Evolutionary conservation across 2,888 invertebrate genomes (phyloP), one percentile per base, ranked within the genome.

Genomic region (Acleris emargana): DNA sequence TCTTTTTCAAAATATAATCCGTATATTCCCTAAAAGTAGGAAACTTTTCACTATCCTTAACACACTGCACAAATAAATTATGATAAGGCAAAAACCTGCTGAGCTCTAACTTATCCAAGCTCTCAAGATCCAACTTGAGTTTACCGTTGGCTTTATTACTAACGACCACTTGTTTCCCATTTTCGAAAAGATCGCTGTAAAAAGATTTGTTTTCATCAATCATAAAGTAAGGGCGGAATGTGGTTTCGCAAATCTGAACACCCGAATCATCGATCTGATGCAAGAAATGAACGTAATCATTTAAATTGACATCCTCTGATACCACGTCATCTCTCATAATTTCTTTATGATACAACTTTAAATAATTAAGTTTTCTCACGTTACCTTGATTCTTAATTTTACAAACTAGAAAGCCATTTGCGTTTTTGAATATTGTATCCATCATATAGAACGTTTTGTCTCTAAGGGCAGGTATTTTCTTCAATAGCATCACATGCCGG

Each of bases 301-400:
- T 77, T n/a, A 79, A 63, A 68, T 78, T 42, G 42, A 80, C 74
- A 66, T 69, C 68, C n/a, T 73, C 76, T 1, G 71, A 47, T 11
- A 73, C 6, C 5, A 73, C 49, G 17, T 73, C 58, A n/a, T 77
- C 77, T 3, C 50, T 17, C 58, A 79, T 69, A 66, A 77, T 73
- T 5, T 53, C 67, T 58, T 76, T 78, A 62, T 79, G 79, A 66
- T 77, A 52, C 2, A 76, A 62, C 63, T 76, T 78, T 0, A 80
- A 67, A 42, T 79, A 81, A 69, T 81, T 81, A 0, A 82, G 74
- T 64, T 71, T 77, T 22, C 76, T 62, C 20, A 82, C 18, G 72
- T 80, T 76, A 28, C 5, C 57, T 6, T 32, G 32, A 32, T 32
- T 32, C 32, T 32, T 32, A 32, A 32, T 32, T 32, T 32, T 32